Conservation (phyloP, 2,888 invertebrate species). For the Hypomecis punctinalis region DNA sequence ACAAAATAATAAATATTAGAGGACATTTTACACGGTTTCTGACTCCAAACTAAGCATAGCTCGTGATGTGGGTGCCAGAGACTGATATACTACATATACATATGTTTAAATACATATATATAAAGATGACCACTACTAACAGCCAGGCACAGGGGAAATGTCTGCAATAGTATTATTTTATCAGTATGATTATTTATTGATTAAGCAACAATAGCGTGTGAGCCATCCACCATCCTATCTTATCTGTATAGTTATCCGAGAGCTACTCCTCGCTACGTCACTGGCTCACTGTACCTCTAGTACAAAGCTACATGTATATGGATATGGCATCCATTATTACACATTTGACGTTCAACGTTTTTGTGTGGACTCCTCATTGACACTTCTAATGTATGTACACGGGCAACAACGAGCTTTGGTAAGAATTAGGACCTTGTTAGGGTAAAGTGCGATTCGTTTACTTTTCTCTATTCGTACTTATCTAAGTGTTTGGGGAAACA, state of each 20-base stretch:
- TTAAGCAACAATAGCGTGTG: conserved; percentile 2
- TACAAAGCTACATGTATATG: conserved; percentile 18
- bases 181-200: too few species aligned
- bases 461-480: not conserved
- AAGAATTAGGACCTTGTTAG: conserved; percentile 17
- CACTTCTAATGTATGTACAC: conserved; percentile 26
- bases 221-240: conserved; percentile 4
- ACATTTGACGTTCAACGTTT: conserved; percentile 19
- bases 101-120: too few species aligned
- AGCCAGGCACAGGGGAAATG: too few species aligned
- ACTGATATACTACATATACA: too few species aligned
- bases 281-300: conserved; percentile 23
- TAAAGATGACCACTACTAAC: too few species aligned
- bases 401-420: conserved; percentile 8
- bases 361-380: conserved; percentile 30
- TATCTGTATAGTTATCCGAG: conserved; percentile 17
- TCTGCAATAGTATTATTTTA: too few species aligned
- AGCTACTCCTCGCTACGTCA: conserved; percentile 10
- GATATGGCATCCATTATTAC: conserved; percentile 33
- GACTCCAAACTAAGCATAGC: too few species aligned
- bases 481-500: conserved; percentile 13
- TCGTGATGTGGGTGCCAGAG: too few species aligned
- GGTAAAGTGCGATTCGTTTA: conserved; percentile 9
- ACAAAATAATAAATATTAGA: too few species aligned
- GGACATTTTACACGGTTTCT: too few species aligned